phyloP scores from a whole-genome alignment of 2,797 vertebrate species.

The Anas bernieri region DNA sequence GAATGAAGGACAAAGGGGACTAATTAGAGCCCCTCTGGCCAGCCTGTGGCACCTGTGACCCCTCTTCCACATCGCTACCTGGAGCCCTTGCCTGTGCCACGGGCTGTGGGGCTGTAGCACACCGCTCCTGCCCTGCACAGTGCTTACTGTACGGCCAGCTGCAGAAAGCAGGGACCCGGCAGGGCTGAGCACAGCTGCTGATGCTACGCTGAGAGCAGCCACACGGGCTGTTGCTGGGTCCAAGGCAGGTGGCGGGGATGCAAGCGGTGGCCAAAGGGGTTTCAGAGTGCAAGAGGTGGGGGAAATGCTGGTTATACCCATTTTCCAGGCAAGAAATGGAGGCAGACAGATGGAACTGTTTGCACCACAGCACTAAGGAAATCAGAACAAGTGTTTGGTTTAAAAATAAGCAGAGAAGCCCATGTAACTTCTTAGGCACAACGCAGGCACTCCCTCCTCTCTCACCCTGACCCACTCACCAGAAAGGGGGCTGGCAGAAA shows the following conservation, averaged over 20 bases:
- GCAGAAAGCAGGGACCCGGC: slow-evolving; percentile 76
- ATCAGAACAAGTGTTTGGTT: not conserved
- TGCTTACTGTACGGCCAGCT: slow-evolving; percentile 84
- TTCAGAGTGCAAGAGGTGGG: no score
- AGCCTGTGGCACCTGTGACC: slow-evolving; percentile 58
- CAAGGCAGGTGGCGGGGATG: no score
- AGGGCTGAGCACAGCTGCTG: slow-evolving; percentile 90
- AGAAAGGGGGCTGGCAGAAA: not conserved
- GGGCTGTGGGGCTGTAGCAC: not conserved
- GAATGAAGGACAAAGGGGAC: slow-evolving; percentile 71
- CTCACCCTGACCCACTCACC: not conserved
- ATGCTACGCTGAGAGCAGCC: no score
- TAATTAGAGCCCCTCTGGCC: slow-evolving; percentile 65
- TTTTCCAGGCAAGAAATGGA: not conserved
- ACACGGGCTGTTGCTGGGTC: no score
- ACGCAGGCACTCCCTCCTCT: no score
- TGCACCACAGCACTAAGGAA: no score
- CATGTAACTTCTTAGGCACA: not conserved
- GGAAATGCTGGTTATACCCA: not conserved
- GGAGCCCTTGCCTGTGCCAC: not conserved
- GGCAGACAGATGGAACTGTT: not conserved
- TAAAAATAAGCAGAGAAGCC: not conserved
- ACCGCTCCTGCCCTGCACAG: slow-evolving; percentile 68
- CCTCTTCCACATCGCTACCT: not conserved
- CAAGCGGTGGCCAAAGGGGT: no score